Conservation (phyloP, 2,113 vertebrate genomes). For the Takifugu bimaculatus region DNA sequence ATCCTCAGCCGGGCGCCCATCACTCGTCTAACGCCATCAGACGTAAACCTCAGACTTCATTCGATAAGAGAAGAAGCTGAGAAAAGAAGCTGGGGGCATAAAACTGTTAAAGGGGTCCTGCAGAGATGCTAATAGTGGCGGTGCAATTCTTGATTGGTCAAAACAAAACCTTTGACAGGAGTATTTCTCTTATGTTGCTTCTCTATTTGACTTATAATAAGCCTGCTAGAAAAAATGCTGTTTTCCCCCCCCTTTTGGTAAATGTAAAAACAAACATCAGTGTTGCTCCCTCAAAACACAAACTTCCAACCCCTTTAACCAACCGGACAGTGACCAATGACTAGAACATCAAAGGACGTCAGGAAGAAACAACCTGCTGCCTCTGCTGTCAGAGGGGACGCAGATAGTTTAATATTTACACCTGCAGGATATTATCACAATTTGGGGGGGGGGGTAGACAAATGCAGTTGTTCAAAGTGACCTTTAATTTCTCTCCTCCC, state of each 20-base stretch:
- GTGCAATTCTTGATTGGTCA: too few relatives aligned
- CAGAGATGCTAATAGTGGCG: too few relatives aligned
- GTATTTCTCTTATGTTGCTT: too few relatives aligned
- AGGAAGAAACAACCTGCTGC: conserved; percentile 45
- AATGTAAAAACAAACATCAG: neutral
- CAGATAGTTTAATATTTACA: too few relatives aligned
- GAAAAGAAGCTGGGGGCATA: too few relatives aligned
- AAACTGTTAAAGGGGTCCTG: too few relatives aligned
- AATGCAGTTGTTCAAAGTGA: conserved; percentile 23
- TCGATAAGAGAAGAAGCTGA: too few relatives aligned
- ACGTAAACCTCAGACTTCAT: conserved; percentile 16
- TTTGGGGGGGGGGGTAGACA: neutral
- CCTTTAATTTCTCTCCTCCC: conserved; percentile 17
- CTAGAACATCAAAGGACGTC: conserved; percentile 44
- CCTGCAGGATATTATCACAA: neutral
- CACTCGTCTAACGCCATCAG: conserved; percentile 11
- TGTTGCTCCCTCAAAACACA: too few relatives aligned
- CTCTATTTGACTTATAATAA: too few relatives aligned
- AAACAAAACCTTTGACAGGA: too few relatives aligned
- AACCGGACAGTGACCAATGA: conserved; percentile 11
- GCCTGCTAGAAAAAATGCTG: neutral
- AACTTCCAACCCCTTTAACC: too few relatives aligned
- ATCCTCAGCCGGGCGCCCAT: conserved; percentile 13
- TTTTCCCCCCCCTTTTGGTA: conserved; percentile 11
- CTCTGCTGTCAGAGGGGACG: too few relatives aligned